Evolutionary conservation across 2,888 invertebrate species (phyloP), one percentile per base, ranked within the genome.

Genomic region (Catocala fraxini): DNA sequence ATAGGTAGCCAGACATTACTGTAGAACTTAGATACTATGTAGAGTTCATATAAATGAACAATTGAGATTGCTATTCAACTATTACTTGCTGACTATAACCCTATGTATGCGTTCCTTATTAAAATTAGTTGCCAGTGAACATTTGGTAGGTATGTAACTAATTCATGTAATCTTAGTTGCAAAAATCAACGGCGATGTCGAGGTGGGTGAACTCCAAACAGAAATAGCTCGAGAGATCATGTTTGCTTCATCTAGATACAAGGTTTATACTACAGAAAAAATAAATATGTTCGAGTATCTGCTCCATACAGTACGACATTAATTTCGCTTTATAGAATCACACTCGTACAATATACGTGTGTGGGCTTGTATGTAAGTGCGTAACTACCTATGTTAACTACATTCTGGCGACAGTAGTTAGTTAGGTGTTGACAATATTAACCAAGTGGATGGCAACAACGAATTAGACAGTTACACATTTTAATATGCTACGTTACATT

Each of bases 401-500:
- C 35, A 60, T 55, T 48, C 39, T 59, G 52, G 62, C 53, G 43
- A 58, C 52, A 51, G 62, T 42, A 51, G 64, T 62, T 56, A 58
- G 59, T 59, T 54, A 56, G 63, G 45, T 59, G 62, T 62, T 51
- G 63, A 65, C 63, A 72, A 70, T 66, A 70, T 81, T 82, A 86
- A 89, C 85, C 65, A 79, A 83, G 83, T 88, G 83, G 88, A 86
- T 89, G 88, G 88, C 83, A 89, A 90, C 91, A 89, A 86, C 88
- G 82, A 92, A 89, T 91, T 90, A 91, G 86, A 84, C 83, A 85
- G 84, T 79, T 86, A 90, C 82, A 88, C 90, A 89, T 92, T 91
- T 91, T 90, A 92, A 92, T 93, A 91, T 87, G 88, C 82, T 82
- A 83, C 80, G 87, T 89, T 89, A 89, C 89, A 90, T 91, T 89